phyloP scores from a whole-genome alignment of 2,888 invertebrate species.

The Drosophila meridiana region DNA sequence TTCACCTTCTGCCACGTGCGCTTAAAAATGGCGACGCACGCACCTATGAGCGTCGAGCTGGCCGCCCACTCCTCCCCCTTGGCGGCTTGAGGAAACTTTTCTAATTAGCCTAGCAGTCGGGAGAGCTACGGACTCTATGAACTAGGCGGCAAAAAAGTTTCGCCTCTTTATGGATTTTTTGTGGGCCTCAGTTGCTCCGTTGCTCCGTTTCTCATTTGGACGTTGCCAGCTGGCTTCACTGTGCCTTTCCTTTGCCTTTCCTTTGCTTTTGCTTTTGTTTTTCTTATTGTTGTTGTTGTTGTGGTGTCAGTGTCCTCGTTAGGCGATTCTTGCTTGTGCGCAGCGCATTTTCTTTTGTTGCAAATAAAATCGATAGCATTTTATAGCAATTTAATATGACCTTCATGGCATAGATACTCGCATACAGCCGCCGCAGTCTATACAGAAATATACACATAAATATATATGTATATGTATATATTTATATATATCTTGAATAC shows the following conservation, averaged over 20 bases:
- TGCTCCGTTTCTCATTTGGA: conserved; percentile 15
- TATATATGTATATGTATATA: neutral
- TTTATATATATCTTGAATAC: conserved; percentile 15
- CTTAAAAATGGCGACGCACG: conserved; percentile 72
- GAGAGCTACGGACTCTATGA: neutral
- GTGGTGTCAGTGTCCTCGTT: conserved; percentile 81
- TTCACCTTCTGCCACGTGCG: conserved; percentile 66
- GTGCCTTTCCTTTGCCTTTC: conserved; percentile 3
- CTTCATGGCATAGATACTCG: conserved; percentile 81
- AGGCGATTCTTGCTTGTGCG: conserved; percentile 73
- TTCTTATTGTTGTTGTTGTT: conserved; percentile 27
- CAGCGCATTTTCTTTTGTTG: conserved; percentile 77
- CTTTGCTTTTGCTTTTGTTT: conserved; percentile 9
- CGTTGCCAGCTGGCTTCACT: conserved; percentile 50
- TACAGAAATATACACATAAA: neutral
- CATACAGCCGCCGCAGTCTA: conserved; percentile 15
- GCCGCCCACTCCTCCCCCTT: neutral
- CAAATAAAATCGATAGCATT: conserved; percentile 83
- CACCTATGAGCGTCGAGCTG: conserved; percentile 69
- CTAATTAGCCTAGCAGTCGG: conserved; percentile 74
- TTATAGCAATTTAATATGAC: conserved; percentile 85
- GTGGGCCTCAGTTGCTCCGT: conserved; percentile 37
- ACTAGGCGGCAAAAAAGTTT: conserved; percentile 54
- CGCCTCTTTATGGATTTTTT: conserved; percentile 78
- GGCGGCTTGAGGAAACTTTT: conserved; percentile 67